Evolutionary conservation across 2,888 invertebrate species (phyloP), one percentile per base, ranked within the genome.

Genomic region (Drosophila antonietae): DNA sequence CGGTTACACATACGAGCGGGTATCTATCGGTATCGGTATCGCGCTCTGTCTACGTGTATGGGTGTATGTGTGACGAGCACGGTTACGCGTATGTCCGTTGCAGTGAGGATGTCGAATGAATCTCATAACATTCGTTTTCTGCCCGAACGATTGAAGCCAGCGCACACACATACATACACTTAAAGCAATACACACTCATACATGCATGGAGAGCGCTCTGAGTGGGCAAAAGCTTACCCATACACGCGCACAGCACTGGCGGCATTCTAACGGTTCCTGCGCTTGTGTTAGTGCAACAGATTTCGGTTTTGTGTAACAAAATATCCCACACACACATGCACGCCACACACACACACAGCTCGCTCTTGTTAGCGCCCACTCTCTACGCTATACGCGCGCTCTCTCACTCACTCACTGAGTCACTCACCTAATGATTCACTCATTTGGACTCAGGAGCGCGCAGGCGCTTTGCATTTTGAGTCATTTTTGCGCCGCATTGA

Each of bases 301-400:
- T 76, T 86, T 83, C 68, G 68, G 83, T 76, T 78, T 84, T 85
- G 86, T 89, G 85, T 89, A 89, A 86, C 88, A 86, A 80, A 88
- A 86, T 89, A 86, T 86, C 86, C 55, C 86, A 83, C 83, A 65
- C 67, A 82, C 39, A 85, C 56, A 47, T 15, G 18, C 3, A 43
- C 39, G 39, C 20, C 20, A 46, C 59, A 51, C 46, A 53, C 46
- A 53, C 20, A 46, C 59, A 53, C 20, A 46, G 12, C 43, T 18
- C 46, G 49, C 63, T 51, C 57, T 58, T 37, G 8, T 37, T 46
- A 37, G 55, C 57, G 41, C 57, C 56, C 47, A 47, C 57, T 63
- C 66, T 35, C 52, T 59, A 49, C 68, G n/a, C 66, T 28, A 57
- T 49, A 51, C 14, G 20, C 51, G 33, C 68, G 51, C 68, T 64